Evolutionary conservation across 2,113 vertebrate species (phyloP).

Genomic region (Ceyx cyanopectus): DNA sequence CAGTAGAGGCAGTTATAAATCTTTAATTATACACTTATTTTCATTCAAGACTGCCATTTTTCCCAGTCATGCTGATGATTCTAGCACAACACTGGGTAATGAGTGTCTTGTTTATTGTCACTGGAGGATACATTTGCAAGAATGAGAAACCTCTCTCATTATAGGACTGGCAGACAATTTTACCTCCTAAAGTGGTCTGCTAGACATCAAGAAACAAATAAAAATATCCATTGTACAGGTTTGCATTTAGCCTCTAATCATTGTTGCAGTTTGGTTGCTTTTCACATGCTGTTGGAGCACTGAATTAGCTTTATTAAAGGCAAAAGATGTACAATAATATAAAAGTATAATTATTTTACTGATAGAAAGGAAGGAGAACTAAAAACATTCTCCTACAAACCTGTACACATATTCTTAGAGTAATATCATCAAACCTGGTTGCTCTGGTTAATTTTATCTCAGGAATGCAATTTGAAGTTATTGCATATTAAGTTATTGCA

Average conservation of each 20-base stretch:
- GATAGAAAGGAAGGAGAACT: neutral
- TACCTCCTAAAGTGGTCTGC: neutral
- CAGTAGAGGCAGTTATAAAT: neutral
- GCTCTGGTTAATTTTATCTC: neutral
- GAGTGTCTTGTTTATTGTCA: neutral
- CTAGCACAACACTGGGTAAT: neutral
- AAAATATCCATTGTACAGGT: neutral
- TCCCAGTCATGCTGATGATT: neutral
- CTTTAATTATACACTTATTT: neutral
- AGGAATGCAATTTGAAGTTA: neutral
- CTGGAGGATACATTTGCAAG: neutral
- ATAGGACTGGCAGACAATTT: neutral
- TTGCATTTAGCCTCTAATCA: neutral
- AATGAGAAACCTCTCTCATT: neutral
- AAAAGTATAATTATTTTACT: neutral
- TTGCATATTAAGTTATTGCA: neutral
- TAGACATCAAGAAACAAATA: neutral
- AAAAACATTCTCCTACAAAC: neutral
- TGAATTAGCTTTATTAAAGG: neutral
- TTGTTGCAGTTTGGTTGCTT: neutral
- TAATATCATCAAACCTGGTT: neutral
- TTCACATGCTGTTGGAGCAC: neutral
- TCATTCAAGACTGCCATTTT: neutral
- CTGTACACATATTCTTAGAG: neutral
- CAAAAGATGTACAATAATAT: neutral